Evolutionary conservation across 2,888 invertebrate species (phyloP), one percentile per base, ranked within the genome.

Genomic region (Drosophila paramelanica): DNA sequence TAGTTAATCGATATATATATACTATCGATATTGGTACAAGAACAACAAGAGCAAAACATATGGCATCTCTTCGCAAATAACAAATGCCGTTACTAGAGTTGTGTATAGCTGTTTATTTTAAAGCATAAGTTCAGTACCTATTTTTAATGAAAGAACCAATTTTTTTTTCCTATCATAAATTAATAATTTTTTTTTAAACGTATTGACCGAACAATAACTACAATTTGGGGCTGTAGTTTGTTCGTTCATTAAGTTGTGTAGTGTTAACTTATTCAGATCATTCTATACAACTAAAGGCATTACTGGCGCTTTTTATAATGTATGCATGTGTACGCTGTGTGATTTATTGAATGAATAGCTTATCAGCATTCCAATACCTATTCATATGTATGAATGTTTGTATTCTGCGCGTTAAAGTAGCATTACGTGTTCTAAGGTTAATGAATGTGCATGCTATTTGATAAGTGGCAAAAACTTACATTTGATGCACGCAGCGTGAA

Each of bases 401-500:
- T 36, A 46, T 39, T 33, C 42, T 10, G 42, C 49, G 57, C 49
- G 45, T 36, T 45, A 38, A 20, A 61, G n/a, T 14, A 14, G n/a
- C 23, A 17, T 45, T 39, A 38, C 49, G 50, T 42, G 43, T 20
- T 68, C 38, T 45, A 61, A 68, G 68, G 73, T 81, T 70, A 71
- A 60, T 60, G 38, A 36, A 51, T 50, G 17, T 51, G 23, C 51
- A 68, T 61, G 61, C 36, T 27, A 31, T 14, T 43, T 60, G 64
- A 87, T 81, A 67, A 66, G 68, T 31, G 20, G 11, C 23, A 17
- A n/a, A 66, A 69, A 89, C 85, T 88, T 89, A 89, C 85, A 71
- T 73, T 76, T 53, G 89, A 68, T 72, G 89, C 68, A 53, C 91
- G 82, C 27, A 92, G 79, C 56, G 90, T 88, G 68, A 88, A 74